Conservation (phyloP, 2,113 vertebrate species). For the Turnix velox region DNA sequence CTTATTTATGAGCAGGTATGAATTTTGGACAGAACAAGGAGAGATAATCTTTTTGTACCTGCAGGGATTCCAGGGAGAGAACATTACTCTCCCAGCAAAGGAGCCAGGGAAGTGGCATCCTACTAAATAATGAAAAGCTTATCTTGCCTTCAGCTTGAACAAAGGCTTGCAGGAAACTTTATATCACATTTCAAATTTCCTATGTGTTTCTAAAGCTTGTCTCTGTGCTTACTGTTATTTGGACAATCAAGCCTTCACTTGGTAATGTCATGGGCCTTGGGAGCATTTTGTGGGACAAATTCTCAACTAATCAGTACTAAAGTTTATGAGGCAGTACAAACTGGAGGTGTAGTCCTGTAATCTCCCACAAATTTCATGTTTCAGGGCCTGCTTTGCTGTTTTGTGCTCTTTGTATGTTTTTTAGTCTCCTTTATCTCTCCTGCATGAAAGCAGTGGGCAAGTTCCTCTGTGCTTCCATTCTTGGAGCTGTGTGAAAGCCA, state of each 20-base stretch:
- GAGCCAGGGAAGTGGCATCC: constrained; percentile 33
- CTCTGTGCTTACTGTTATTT: background rate
- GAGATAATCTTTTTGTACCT: background rate
- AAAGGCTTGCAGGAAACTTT: constrained; percentile 40
- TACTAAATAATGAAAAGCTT: constrained; percentile 58
- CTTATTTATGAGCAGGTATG: background rate
- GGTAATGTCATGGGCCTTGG: background rate
- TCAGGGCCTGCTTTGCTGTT: background rate
- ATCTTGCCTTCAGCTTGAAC: constrained; percentile 40
- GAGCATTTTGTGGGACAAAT: background rate
- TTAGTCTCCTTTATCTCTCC: background rate
- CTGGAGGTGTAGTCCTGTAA: background rate
- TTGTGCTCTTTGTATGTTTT: background rate
- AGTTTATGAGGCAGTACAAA: background rate
- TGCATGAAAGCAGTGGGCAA: background rate
- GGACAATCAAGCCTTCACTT: background rate
- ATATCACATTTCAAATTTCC: constrained; percentile 32
- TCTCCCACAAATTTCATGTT: background rate
- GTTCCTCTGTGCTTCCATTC: background rate
- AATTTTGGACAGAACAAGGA: background rate
- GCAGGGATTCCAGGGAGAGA: constrained; percentile 20
- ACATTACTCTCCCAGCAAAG: background rate
- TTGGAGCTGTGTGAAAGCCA: background rate
- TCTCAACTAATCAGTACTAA: background rate
- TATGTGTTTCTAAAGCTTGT: background rate